phyloP scores from a whole-genome alignment of 2,888 invertebrate species.

The Lissocephala sabroskyi region DNA sequence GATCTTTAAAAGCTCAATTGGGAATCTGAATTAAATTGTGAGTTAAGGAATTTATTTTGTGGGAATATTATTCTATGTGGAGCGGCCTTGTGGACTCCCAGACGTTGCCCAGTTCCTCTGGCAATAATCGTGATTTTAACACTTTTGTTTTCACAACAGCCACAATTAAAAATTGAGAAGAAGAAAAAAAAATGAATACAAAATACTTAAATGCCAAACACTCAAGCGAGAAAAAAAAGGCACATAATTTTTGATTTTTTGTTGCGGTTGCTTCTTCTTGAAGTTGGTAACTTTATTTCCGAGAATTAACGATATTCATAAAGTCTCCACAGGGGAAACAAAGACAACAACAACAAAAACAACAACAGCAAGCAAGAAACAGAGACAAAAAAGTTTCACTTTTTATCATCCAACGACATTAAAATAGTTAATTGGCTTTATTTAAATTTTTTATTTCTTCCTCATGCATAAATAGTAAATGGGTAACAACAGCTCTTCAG shows the following conservation, averaged over 20 bases:
- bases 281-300: slow-evolving; percentile 62
- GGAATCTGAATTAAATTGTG: too few species aligned
- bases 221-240: background rate
- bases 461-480: slow-evolving; percentile 66
- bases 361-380: slow-evolving; percentile 11
- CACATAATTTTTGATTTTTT: slow-evolving; percentile 14
- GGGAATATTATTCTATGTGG: too few species aligned
- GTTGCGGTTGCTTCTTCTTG: slow-evolving; percentile 45
- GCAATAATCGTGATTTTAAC: too few species aligned
- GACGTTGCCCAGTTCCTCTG: too few species aligned
- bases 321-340: slow-evolving; percentile 33
- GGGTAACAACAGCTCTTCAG: too few species aligned
- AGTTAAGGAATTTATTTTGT: too few species aligned
- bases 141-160: background rate
- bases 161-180: background rate
- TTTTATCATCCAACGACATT: slow-evolving; percentile 62
- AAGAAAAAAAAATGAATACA: background rate
- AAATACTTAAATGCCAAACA: background rate
- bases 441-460: slow-evolving; percentile 60
- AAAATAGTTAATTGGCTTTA: slow-evolving; percentile 67
- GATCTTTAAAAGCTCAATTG: too few species aligned
- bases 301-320: slow-evolving; percentile 62
- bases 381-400: slow-evolving; percentile 60
- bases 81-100: too few species aligned
- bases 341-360: slow-evolving; percentile 11